Percentiles rank a stretch among this genome's conserved stretches.
These are phyloP conservation scores for Hemitrygon akajei DNA, from an alignment of 2,797 vertebrate species.

Conservation along the genomic window DNA sequence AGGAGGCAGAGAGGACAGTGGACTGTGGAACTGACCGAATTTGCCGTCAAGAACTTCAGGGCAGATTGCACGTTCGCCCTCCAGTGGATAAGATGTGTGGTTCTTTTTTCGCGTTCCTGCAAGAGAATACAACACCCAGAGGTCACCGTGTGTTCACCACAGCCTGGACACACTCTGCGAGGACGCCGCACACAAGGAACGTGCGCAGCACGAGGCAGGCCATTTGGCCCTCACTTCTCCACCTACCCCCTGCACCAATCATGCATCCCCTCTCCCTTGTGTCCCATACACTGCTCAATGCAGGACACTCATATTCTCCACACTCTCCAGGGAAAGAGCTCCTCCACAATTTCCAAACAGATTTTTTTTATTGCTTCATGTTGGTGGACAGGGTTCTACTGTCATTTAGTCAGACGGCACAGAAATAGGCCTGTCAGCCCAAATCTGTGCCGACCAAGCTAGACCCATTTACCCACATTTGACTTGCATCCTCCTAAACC, in stretches of 20 bases:
- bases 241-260: no score
- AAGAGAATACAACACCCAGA: slow-evolving; percentile 2
- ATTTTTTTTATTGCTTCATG: background rate
- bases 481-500: no score
- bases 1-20: no score
- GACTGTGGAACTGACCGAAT: slow-evolving; percentile 66
- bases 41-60: slow-evolving; percentile 74
- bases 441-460: no score
- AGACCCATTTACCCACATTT: no score
- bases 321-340: background rate
- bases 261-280: no score
- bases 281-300: no score
- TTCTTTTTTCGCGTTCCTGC: slow-evolving; percentile 77
- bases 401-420: background rate
- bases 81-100: slow-evolving; percentile 75
- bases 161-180: no score
- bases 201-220: no score
- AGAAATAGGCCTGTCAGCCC: no score
- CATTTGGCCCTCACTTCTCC: no score
- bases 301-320: background rate
- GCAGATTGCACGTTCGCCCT: slow-evolving; percentile 86
- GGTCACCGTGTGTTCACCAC: background rate
- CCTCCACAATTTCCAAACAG: background rate
- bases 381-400: background rate
- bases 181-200: no score